A percentile compares a stretch with the other conserved stretches of the same genome.
phyloP scores from a whole-genome alignment of 2,888 invertebrate species.

The Urechis unicinctus region DNA sequence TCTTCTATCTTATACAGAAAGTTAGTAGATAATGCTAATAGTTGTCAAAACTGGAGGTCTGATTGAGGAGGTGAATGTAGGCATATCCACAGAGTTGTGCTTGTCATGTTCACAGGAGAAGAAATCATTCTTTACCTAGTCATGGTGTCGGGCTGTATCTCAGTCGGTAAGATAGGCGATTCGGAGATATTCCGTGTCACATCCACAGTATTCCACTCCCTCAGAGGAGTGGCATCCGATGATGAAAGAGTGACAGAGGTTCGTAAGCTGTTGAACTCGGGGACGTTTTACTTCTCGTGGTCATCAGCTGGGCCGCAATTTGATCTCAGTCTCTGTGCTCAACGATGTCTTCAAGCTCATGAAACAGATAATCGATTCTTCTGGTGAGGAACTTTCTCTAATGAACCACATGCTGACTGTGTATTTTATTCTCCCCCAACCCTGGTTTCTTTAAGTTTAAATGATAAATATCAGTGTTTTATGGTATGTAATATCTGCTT shows the following conservation, averaged over 20 bases:
- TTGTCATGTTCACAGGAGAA: constrained; percentile 29
- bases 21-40: too few relatives aligned
- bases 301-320: constrained; percentile 58
- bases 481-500: too few relatives aligned
- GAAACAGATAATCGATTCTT: constrained; percentile 93
- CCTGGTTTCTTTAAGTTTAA: too few relatives aligned
- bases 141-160: constrained; percentile 90
- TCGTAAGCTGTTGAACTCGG: constrained; percentile 89
- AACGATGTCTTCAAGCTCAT: constrained; percentile 73
- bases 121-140: constrained; percentile 62
- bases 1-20: too few relatives aligned
- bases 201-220: constrained; percentile 81
- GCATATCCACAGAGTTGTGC: too few relatives aligned
- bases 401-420: too few relatives aligned
- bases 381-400: constrained; percentile 60
- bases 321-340: constrained; percentile 91
- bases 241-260: constrained; percentile 51
- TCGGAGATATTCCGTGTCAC: constrained; percentile 92
- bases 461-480: background rate
- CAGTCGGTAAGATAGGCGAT: constrained; percentile 90
- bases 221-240: constrained; percentile 53
- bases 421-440: too few relatives aligned
- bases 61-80: too few relatives aligned
- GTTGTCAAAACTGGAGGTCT: too few relatives aligned
- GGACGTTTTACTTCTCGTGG: constrained; percentile 96